These are phyloP conservation scores for Troglohyphantes excavatus DNA, from an alignment of 2,888 invertebrate genomes.

Conservation along the genomic window DNA sequence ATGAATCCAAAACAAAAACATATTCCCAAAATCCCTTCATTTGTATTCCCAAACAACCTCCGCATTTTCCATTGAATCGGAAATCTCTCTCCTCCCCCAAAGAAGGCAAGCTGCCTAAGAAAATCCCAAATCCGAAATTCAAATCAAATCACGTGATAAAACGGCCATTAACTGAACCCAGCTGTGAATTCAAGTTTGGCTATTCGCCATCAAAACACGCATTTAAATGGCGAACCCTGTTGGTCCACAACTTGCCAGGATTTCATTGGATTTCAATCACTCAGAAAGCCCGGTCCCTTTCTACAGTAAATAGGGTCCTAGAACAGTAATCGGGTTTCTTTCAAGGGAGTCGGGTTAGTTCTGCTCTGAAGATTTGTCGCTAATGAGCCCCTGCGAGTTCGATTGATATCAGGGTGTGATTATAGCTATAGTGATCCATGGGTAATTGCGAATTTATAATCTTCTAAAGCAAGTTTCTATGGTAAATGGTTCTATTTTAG, in stretches of 20 bases:
- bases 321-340: conserved; percentile 7
- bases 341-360: not conserved
- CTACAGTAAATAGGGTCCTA: not conserved
- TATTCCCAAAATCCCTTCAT: not conserved
- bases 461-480: too few species aligned
- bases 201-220: not conserved
- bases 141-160: conserved; percentile 61
- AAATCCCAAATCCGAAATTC: conserved; percentile 22
- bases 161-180: conserved; percentile 36
- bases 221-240: conserved; percentile 16
- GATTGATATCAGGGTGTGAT: not conserved
- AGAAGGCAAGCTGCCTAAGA: not conserved
- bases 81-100: not conserved
- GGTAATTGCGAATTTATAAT: conserved; percentile 5
- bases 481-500: too few species aligned
- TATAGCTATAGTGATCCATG: not conserved
- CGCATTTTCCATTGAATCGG: not conserved
- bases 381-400: conserved; percentile 16
- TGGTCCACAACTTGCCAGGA: not conserved
- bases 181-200: conserved; percentile 16
- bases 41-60: not conserved
- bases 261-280: conserved; percentile 30
- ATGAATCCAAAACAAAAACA: not conserved
- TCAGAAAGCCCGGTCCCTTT: not conserved
- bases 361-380: not conserved